Evolutionary conservation across 2,888 invertebrate genomes (phyloP), one percentile per base, ranked within the genome.

Genomic region (Galerucella nymphaeae): DNA sequence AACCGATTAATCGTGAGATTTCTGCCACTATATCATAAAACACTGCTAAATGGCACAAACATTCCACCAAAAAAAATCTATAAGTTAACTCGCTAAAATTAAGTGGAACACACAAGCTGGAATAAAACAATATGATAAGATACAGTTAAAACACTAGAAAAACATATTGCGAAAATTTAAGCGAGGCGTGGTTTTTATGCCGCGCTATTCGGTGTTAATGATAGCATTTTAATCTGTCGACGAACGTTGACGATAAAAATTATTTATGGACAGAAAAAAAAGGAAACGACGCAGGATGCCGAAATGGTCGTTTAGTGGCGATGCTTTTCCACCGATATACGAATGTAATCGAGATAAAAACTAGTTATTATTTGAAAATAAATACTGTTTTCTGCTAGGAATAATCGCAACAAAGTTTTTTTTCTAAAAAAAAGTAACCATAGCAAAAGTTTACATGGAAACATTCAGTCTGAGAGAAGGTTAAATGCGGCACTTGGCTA

Each of bases 141-240:
- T 67, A 67, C 45, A 42, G 48, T 23, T 48, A 58, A 65, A n/a
- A 69, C 63, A 63, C 48, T 62, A 69, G 69, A 70, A 65, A n/a
- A 78, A 77, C 76, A 76, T 76, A 77, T 78, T 73, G 75, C 71
- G 73, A 72, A 65, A 67, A 66, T 67, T 74, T 68, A 55, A 55
- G 11, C 62, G 61, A 48, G 18, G 55, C 41, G 42, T 42, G 42
- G 10, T 42, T 10, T 42, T 59, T 55, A 30, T 42, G 20, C 57
- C 66, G 45, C 53, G 65, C 69, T 65, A 65, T 72, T 69, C 70
- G 53, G 72, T 75, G 76, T 76, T 78, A 74, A 78, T 74, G 78
- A 78, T 75, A 75, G 76, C 72, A 64, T 76, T 78, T 78, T 76
- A 76, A 76, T 78, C 78, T 78, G 78, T 78, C 78, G 71, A 72